Percentiles rank a stretch among this genome's conserved stretches.
These are phyloP conservation scores for Branchipolynoe longqiensis DNA, from an alignment of 2,888 invertebrate genomes.

Conservation along the genomic window DNA sequence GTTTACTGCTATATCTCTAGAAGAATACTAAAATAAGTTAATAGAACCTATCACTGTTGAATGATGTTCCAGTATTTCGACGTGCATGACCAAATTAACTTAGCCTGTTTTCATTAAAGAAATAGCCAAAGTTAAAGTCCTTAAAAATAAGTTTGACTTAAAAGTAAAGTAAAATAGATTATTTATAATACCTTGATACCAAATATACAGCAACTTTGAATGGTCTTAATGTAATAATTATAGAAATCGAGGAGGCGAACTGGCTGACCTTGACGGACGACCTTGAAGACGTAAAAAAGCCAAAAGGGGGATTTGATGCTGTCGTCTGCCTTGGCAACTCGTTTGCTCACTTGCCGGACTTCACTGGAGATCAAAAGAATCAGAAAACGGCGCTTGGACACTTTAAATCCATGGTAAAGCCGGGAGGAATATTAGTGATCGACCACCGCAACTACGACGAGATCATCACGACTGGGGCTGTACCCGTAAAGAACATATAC, in stretches of 20 bases:
- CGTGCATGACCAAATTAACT: too few relatives aligned
- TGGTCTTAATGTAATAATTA: too few relatives aligned
- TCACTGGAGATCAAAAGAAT: slow-evolving; percentile 78
- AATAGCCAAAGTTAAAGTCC: too few relatives aligned
- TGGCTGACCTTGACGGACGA: slow-evolving; percentile 92
- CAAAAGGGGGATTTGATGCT: slow-evolving; percentile 88
- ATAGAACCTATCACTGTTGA: too few relatives aligned
- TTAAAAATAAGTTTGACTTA: too few relatives aligned
- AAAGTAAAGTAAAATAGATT: too few relatives aligned
- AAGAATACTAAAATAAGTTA: too few relatives aligned
- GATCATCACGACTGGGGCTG: slow-evolving; percentile 89
- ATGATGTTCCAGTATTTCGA: too few relatives aligned
- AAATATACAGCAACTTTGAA: too few relatives aligned
- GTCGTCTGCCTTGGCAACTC: slow-evolving; percentile 95
- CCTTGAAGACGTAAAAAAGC: slow-evolving; percentile 83
- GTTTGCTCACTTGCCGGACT: slow-evolving; percentile 93
- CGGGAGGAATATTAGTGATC: slow-evolving; percentile 91
- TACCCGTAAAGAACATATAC: slow-evolving; percentile 92
- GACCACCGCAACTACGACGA: slow-evolving; percentile 95
- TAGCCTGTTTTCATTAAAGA: too few relatives aligned
- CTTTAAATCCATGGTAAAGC: slow-evolving; percentile 91
- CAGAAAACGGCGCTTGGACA: slow-evolving; percentile 86
- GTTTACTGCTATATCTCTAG: too few relatives aligned
- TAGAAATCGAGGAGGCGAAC: slow-evolving; percentile 95
- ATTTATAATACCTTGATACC: too few relatives aligned